A percentile compares a stretch with the other conserved stretches of the same genome.
Evolutionary conservation across 2,888 invertebrate genomes (phyloP).

Genomic region (Uropetala carovei): DNA sequence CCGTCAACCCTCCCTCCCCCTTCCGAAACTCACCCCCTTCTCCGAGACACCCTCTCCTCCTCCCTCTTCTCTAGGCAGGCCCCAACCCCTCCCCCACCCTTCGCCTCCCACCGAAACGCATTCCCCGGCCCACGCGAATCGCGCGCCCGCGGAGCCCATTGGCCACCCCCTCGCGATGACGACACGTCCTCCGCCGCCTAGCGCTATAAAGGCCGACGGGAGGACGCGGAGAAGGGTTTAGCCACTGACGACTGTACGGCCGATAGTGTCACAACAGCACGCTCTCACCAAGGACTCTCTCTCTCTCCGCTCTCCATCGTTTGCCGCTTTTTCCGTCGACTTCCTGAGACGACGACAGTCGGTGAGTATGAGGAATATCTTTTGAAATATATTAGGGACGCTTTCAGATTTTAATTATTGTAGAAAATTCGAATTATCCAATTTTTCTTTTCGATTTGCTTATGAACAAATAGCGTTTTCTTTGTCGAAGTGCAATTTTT

Average conservation of each 20-base stretch:
- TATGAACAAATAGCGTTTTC: too few relatives aligned
- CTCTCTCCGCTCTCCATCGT: too few relatives aligned
- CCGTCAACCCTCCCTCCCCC: not conserved
- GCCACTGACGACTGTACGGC: not conserved
- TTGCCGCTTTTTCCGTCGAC: not conserved
- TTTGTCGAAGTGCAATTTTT: too few relatives aligned
- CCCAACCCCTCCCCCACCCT: too few relatives aligned
- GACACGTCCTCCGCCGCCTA: conserved; percentile 26
- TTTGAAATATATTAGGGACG: too few relatives aligned
- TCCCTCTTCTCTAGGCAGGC: too few relatives aligned
- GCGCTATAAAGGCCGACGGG: not conserved
- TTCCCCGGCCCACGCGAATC: not conserved
- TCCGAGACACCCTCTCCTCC: too few relatives aligned
- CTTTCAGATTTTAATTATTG: too few relatives aligned
- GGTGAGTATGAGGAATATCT: not conserved
- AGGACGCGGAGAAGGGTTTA: not conserved
- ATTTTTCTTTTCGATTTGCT: too few relatives aligned
- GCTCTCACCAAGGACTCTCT: not conserved
- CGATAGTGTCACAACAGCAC: not conserved
- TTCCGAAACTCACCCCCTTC: too few relatives aligned
- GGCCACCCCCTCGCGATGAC: conserved; percentile 46
- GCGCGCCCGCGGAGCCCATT: conserved; percentile 26
- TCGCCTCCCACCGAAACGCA: too few relatives aligned
- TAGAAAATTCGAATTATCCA: too few relatives aligned
- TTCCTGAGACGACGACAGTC: not conserved